A percentile compares a stretch with the other conserved stretches of the same genome.
phyloP scores from a whole-genome alignment of 2,888 invertebrate species.

The Sepioteuthis lessoniana region DNA sequence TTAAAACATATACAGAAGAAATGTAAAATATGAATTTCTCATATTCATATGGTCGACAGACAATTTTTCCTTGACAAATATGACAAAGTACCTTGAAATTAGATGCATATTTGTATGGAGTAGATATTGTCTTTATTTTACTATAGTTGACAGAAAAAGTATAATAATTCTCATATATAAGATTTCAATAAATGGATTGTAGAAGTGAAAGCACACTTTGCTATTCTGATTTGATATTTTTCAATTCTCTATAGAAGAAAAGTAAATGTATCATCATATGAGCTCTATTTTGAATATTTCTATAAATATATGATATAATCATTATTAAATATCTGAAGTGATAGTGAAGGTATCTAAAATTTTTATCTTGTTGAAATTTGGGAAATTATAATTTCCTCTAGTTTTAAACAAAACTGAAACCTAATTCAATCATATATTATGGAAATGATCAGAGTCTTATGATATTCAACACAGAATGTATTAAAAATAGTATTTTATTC shows the following conservation, averaged over 20 bases:
- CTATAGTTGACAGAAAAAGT: background rate
- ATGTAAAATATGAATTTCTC: no score
- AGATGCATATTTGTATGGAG: background rate
- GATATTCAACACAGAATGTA: background rate
- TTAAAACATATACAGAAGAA: no score
- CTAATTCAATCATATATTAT: background rate
- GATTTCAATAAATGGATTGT: background rate
- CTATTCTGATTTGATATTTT: background rate
- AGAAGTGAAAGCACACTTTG: background rate
- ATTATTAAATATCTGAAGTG: background rate
- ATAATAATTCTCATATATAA: background rate
- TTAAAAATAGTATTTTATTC: conserved; percentile 2
- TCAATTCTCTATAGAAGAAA: background rate
- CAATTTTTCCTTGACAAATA: no score
- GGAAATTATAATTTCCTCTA: background rate
- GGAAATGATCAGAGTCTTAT: background rate
- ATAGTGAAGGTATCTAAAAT: background rate
- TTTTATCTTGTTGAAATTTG: background rate
- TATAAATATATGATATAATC: background rate
- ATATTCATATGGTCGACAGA: no score
- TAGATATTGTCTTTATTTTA: background rate
- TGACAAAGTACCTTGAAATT: no score
- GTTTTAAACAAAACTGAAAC: background rate
- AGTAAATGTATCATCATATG: background rate
- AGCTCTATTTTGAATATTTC: background rate